Base-by-base conservation (phyloP, 2,888 invertebrate species). In the Oscheius onirici region DNA sequence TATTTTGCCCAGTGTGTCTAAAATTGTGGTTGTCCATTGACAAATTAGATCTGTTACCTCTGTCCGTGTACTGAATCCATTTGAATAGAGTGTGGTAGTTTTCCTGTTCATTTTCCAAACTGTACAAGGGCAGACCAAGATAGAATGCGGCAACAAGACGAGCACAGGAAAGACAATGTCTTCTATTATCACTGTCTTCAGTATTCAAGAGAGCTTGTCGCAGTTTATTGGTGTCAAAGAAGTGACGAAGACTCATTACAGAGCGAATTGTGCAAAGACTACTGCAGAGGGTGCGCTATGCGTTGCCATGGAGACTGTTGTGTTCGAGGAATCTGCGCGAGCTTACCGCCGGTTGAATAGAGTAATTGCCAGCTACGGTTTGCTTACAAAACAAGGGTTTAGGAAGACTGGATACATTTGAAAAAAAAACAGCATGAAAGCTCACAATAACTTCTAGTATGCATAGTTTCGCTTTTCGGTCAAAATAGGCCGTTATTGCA, bases 61-160 rank as follows among this genome's bases (percentile, higher is more conserved):
- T 57, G n/a, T 24, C 34, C 8, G 34, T 28, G 5, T 46, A 49
- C n/a, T 58, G 46, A 17, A 44, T n/a, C 69, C 69, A 69, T 24
- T 52, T 15, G 28, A 69, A 60, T 2, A 69, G 58, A 6, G 58
- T 52, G 11, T 58, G 69, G 22, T 58, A 57, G 15, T 28, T 22
- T 5, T 28, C 28, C 10, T 10, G 26, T 6, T 63, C 63, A 6
- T 57, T 40, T 49, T 63, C 49, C 26, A 49, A n/a, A 8, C 46
- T 24, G 20, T 46, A 69, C 20, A 69, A 58, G 28, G 69, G 69
- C 2, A 58, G 44, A 6, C 69, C 69, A 8, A 69, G 51, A 46
- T 69, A 69, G 20, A 40, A 69, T 11, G 69, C 69, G 15, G 69
- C 57, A 20, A 69, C 69, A 0, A 69, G 46, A 24, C 69, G 51